A percentile compares a stretch with the other conserved stretches of the same genome.
Evolutionary conservation across 1,140 invertebrate species (phyloP).

Genomic region (Pristionchus pacificus): DNA sequence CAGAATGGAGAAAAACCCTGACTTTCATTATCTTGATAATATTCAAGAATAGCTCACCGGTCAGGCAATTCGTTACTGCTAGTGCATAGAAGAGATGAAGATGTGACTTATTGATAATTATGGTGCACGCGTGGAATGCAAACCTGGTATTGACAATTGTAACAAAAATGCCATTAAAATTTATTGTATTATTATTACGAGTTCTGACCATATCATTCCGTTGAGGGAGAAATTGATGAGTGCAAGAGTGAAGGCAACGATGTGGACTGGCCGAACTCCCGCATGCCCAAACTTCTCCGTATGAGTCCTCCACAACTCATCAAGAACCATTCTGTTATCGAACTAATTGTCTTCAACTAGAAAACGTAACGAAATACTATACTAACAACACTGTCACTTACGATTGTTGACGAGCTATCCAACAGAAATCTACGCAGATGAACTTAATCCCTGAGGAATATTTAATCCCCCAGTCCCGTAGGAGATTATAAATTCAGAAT

Average conservation of each 20-base stretch:
- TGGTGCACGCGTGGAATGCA: slow-evolving; percentile 4
- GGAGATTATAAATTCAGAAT: too few species aligned
- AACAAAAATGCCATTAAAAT: neutral
- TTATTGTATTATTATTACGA: neutral
- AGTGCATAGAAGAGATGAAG: slow-evolving; percentile 27
- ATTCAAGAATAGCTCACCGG: slow-evolving; percentile 18
- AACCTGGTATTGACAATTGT: too few species aligned
- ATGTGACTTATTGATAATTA: slow-evolving; percentile 21
- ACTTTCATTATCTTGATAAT: neutral
- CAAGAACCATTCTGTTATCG: neutral
- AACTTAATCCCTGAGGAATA: too few species aligned
- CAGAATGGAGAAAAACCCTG: slow-evolving; percentile 24
- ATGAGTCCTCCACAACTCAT: neutral
- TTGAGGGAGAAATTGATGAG: slow-evolving; percentile 22
- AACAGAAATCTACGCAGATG: too few species aligned
- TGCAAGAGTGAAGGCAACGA: slow-evolving; percentile 8
- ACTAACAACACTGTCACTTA: too few species aligned
- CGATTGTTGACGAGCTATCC: too few species aligned
- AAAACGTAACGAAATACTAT: too few species aligned
- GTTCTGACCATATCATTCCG: slow-evolving; percentile 15
- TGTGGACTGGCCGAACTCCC: slow-evolving; percentile 4
- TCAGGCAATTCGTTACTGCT: slow-evolving; percentile 22
- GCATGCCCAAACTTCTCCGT: neutral
- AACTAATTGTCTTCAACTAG: too few species aligned
- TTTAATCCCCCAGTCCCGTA: too few species aligned